Conservation (phyloP, 1,140 invertebrate genomes). For the Platorchestia sp. region DNA sequence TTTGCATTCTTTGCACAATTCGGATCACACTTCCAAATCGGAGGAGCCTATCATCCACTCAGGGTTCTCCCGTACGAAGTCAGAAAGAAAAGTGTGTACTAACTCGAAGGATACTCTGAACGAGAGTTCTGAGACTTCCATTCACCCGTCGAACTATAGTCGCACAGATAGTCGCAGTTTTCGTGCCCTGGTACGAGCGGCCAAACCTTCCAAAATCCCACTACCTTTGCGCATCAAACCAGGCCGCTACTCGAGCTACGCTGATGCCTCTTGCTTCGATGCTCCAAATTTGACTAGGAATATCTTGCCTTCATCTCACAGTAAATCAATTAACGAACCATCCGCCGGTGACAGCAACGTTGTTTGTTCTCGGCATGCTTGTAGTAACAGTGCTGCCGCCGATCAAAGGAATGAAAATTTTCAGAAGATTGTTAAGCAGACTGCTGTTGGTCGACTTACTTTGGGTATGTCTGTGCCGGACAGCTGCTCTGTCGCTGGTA, state of each 20-base stretch:
- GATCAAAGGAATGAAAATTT: not conserved
- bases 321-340: not conserved
- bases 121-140: not conserved
- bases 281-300: not conserved
- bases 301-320: not conserved
- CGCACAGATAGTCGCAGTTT: slow-evolving; percentile 26
- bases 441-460: not conserved
- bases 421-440: not conserved
- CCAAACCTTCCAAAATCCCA: slow-evolving; percentile 22
- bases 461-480: not conserved
- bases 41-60: not conserved
- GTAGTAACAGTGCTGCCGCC: not conserved
- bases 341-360: not conserved
- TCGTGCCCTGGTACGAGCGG: slow-evolving; percentile 1
- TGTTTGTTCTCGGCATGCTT: not conserved
- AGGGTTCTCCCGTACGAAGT: not conserved
- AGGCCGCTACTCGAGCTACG: not conserved
- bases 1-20: not conserved
- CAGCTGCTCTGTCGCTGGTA: not conserved
- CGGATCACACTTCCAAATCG: not conserved
- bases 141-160: not conserved
- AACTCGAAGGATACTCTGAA: not conserved
- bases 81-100: not conserved
- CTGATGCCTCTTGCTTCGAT: not conserved
- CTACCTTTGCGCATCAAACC: slow-evolving; percentile 9